Base-by-base conservation (phyloP, 2,797 vertebrate species). In the Chromobotia macracanthus region DNA sequence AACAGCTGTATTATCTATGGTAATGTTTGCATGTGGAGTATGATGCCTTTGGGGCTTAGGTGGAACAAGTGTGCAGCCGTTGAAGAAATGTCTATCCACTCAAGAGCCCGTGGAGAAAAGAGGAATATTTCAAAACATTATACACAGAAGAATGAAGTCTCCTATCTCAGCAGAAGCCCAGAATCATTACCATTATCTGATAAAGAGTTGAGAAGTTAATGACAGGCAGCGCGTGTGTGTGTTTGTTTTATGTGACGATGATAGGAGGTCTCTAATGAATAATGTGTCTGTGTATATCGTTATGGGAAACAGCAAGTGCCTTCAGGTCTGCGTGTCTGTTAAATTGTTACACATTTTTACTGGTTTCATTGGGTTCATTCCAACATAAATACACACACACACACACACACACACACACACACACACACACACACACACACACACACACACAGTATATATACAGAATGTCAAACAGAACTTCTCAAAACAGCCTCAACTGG, bases 221-320 rank as follows among this genome's bases (percentile, higher is more conserved):
- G 55, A 74, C 77, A 80, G 53, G 23, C 72, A 76, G 64, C 67
- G 64, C 67, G 0, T 48, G 76, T 64, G 64, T 74, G 72, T 70
- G n/a, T 68, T 21, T 80, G 58, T 71, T 53, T 56, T 75, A 46
- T 75, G 44, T 55, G 83, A 53, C 79, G 80, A 87, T 82, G 70
- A 80, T 84, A 66, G 82, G 60, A 87, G 85, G 83, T 84, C 80
- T 87, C 84, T 88, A 91, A 90, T 89, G 86, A 89, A 86, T 82
- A 71, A 12, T 63, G 25, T 11, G 41, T 69, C 16, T 61, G 21
- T 21, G 61, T 72, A 69, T 79, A 61, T 51, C 44, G 58, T 61
- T 46, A 50, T 55, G 53, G 68, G 58, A 64, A 56, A 53, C 41
- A 6, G 53, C 46, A n/a, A 56, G 68, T 58, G 28, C 19, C 12